A percentile compares a stretch with the other conserved stretches of the same genome.
Conservation (phyloP, 1,140 invertebrate genomes). For the Conus betulinus region DNA sequence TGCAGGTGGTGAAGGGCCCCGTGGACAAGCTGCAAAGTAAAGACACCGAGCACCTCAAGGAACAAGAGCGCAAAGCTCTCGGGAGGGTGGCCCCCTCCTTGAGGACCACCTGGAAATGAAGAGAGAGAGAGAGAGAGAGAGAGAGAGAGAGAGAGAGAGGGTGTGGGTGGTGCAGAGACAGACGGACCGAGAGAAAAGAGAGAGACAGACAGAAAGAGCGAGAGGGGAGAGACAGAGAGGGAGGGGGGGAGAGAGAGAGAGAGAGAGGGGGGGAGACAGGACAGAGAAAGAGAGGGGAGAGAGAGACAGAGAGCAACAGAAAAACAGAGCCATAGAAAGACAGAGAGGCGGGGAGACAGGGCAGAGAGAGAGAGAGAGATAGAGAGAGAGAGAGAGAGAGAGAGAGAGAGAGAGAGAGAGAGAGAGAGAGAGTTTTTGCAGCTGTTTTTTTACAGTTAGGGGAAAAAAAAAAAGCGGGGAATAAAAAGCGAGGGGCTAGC, state of each 20-base stretch:
- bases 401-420: not conserved
- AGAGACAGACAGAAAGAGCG: not conserved
- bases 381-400: slow-evolving; percentile 15
- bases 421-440: not conserved
- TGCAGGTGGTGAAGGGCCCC: too few species aligned
- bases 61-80: too few species aligned
- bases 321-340: too few species aligned
- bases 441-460: not conserved
- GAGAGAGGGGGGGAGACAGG: not conserved
- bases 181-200: not conserved
- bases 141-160: not conserved
- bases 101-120: not conserved
- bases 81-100: too few species aligned
- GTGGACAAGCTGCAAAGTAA: too few species aligned
- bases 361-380: not conserved
- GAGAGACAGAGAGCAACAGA: not conserved
- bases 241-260: slow-evolving; percentile 3
- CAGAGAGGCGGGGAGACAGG: not conserved
- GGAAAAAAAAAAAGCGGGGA: not conserved
- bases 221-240: not conserved
- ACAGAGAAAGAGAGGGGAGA: not conserved
- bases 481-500: too few species aligned
- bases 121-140: not conserved
- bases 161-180: not conserved
- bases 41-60: too few species aligned